Percentiles rank a stretch among this genome's conserved stretches.
Conservation (phyloP, 2,888 invertebrate species). For the Rhabditophanes sp. region DNA sequence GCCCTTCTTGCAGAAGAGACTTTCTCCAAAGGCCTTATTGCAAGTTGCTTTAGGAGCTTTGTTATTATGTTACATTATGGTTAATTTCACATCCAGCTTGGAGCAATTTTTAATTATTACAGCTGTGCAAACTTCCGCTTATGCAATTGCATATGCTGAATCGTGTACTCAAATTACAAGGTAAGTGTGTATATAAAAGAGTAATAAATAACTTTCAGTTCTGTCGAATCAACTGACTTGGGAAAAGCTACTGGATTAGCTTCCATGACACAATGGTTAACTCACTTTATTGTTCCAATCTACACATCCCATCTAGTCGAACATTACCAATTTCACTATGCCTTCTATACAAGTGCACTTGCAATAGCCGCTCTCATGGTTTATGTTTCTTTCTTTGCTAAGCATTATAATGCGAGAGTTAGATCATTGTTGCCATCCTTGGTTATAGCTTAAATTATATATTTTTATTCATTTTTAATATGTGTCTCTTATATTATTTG, state of each 20-base stretch:
- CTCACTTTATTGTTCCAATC: constrained; percentile 41
- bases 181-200: constrained; percentile 11
- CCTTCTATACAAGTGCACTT: constrained; percentile 38
- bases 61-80: constrained; percentile 23
- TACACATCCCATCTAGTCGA: constrained; percentile 36
- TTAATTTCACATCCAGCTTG: constrained; percentile 30
- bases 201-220: constrained; percentile 15
- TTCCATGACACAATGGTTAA: constrained; percentile 39
- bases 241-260: constrained; percentile 43
- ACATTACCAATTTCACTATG: constrained; percentile 39
- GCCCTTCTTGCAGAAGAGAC: constrained; percentile 31
- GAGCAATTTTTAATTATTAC: constrained; percentile 37
- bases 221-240: constrained; percentile 38
- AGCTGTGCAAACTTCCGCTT: constrained; percentile 38
- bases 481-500: no score
- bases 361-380: constrained; percentile 24
- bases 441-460: constrained; percentile 12
- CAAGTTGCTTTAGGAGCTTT: constrained; percentile 26
- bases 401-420: constrained; percentile 31
- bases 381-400: constrained; percentile 32
- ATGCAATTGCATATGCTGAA: constrained; percentile 42
- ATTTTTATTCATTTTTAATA: constrained; percentile 1
- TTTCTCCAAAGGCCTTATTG: constrained; percentile 22
- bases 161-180: constrained; percentile 39
- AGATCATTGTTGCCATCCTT: constrained; percentile 32